Evolutionary conservation across 1,140 invertebrate genomes (phyloP), one percentile per base, ranked within the genome.

Genomic region (Brachystomella parvula): DNA sequence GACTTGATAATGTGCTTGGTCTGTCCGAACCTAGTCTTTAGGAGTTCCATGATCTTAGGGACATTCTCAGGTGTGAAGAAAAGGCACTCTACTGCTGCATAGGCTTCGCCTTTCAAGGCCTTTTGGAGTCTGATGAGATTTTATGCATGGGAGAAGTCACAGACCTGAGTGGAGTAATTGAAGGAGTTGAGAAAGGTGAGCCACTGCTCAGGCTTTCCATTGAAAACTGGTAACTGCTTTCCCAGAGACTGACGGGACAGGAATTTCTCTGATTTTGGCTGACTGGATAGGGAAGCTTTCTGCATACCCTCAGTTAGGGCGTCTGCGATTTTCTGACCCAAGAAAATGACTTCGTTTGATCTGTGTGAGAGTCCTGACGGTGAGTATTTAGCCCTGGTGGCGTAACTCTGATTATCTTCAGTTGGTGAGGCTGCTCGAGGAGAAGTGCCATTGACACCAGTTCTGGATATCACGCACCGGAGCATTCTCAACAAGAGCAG

Each of bases 141-240:
- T 24, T 66, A 9, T 19, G 35, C 30, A 1, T 33, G 29, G 1
- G 65, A 39, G 59, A 66, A 66, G 6, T 31, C 3, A 39, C 65
- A 66, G 21, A 64, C 6, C 26, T 30, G 6, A 12, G 65, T 66
- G 6, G 65, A 31, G 6, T 21, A 19, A 1, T 30, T 19, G 47
- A 6, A 66, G 3, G 29, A n/a, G 19, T 21, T 3, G 26, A n/a
- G n/a, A 44, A 66, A 66, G 3, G 56, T 29, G 1, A 44, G 65
- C 65, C 65, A 66, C 9, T 61, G 39, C 24, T 64, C 32, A 3
- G 65, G 65, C 21, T 30, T 62, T 9, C 65, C 65, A 30, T 15
- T 3, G 31, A 66, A 66, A 2, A 53, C 17, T 2, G 65, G 65
- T 2, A 62, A 30, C 1, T 39, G n/a, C n/a, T 39, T 44, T 30